Evolutionary conservation across 2,113 vertebrate genomes (phyloP), one percentile per base, ranked within the genome.

Genomic region (Lepus europaeus): DNA sequence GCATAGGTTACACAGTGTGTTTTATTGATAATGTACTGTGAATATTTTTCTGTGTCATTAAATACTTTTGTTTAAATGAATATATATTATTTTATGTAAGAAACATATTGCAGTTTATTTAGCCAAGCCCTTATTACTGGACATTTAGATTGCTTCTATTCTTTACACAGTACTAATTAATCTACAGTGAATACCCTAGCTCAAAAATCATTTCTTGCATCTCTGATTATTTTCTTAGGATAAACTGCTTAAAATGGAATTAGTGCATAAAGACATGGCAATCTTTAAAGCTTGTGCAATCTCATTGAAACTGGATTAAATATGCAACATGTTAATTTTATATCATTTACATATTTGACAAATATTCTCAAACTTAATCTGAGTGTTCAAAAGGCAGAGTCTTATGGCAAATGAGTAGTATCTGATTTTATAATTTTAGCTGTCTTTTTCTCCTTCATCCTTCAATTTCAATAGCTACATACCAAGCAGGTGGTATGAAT

Each of bases 311-410:
- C 33, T 10, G 64, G 76, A 82, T 94, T 85, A 89, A 94, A 59
- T 66, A 86, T 45, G 63, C 69, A 68, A 70, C 66, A 16, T 90
- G 74, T 25, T 74, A 79, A 83, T 93, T 92, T 63, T 51, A 23
- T 3, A 14, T 76, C 36, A 86, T 88, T 96, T 88, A 49, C 93
- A 95, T 94, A 94, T 89, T 92, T 94, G 89, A 82, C 91, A 90
- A 93, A 59, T 56, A 74, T 33, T 59, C 89, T 92, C n/a, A 72
- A 53, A 36, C 27, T 56, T 33, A 31, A 90, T 82, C 70, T 66
- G 69, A 78, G 45, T n/a, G 53, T 76, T 90, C 66, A 31, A 80
- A 82, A 90, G 85, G 45, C 81, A 91, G 8, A 9, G 2, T 84
- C 20, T 79, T n/a, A 22, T 1, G 79, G 45, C 27, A 69, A 63